A percentile compares a stretch with the other conserved stretches of the same genome.
Evolutionary conservation across 2,797 vertebrate genomes (phyloP).

Genomic region (Hipposideros larvatus): DNA sequence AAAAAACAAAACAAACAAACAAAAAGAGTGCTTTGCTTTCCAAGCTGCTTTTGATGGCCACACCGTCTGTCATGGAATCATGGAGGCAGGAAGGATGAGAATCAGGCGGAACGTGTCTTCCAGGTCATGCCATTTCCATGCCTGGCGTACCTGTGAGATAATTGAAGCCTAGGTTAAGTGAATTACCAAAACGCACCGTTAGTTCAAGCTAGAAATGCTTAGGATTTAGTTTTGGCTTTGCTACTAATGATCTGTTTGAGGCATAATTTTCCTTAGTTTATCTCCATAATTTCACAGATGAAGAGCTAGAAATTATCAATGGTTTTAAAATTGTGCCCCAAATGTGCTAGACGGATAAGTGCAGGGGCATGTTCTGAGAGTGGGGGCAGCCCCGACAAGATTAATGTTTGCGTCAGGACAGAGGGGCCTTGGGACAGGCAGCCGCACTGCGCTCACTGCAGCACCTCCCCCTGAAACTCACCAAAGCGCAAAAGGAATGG

Average conservation of each 20-base stretch:
- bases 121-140: fast-evolving
- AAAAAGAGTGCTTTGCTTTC: neutral
- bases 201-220: neutral
- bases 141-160: fast-evolving
- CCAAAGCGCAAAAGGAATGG: neutral
- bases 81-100: neutral
- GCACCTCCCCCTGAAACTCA: neutral
- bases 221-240: neutral
- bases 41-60: neutral
- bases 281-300: neutral
- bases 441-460: fast-evolving
- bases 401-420: neutral
- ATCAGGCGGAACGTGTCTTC: fast-evolving
- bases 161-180: neutral
- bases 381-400: neutral
- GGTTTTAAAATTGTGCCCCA: neutral
- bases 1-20: no score
- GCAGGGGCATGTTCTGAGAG: neutral
- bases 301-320: neutral
- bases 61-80: fast-evolving
- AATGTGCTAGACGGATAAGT: neutral
- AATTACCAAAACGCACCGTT: neutral
- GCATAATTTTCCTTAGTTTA: neutral
- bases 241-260: neutral
- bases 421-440: no score